Conservation (phyloP, 2,888 invertebrate species). For the Trissolcus japonicus region DNA sequence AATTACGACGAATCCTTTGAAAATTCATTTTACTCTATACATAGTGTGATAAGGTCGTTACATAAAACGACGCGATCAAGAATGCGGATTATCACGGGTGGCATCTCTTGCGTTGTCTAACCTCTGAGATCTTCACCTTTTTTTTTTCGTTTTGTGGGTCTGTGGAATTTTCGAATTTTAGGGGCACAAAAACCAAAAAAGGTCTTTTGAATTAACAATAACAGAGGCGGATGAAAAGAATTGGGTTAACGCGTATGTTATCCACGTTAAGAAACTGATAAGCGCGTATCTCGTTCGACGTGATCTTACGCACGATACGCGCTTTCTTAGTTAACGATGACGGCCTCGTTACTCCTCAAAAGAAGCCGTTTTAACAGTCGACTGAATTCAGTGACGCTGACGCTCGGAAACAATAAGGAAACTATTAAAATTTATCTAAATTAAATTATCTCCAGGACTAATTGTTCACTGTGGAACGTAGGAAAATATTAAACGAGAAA, state of each 20-base stretch:
- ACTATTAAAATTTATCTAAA: no score
- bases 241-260: conserved; percentile 40
- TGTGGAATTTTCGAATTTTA: not conserved
- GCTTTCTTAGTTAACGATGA: conserved; percentile 7
- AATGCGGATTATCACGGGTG: conserved; percentile 31
- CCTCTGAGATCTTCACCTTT: conserved; percentile 14
- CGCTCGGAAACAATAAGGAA: not conserved
- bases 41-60: conserved; percentile 37
- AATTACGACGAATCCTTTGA: conserved; percentile 52
- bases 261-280: conserved; percentile 27
- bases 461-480: no score
- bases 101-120: conserved; percentile 7
- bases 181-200: not conserved
- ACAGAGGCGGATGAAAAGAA: conserved; percentile 19
- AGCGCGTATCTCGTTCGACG: conserved; percentile 21
- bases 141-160: conserved; percentile 3
- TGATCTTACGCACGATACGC: conserved; percentile 30
- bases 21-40: conserved; percentile 47
- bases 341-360: conserved; percentile 14
- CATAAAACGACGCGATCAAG: conserved; percentile 38
- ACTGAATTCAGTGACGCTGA: not conserved
- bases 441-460: no score
- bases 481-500: no score
- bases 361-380: conserved; percentile 6
- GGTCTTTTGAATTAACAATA: conserved; percentile 3